These are phyloP conservation scores for Blastobasis lacticolella DNA, from an alignment of 2,888 invertebrate species.

Conservation along the genomic window DNA sequence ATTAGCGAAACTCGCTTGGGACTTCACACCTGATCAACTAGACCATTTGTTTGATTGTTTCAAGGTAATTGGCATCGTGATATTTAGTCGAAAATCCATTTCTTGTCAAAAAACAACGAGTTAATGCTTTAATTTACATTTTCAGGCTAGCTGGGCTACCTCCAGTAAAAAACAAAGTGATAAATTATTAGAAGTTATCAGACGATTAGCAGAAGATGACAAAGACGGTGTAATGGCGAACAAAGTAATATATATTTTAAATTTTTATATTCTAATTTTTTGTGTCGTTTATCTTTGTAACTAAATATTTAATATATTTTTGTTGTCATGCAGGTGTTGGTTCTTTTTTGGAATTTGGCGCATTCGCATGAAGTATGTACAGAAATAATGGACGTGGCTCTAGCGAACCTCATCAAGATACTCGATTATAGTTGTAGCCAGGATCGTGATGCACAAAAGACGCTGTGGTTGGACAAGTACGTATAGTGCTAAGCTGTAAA, in stretches of 20 bases:
- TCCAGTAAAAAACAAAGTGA: slow-evolving; percentile 97
- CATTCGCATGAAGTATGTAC: slow-evolving; percentile 97
- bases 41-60: slow-evolving; percentile 98
- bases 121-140: not conserved
- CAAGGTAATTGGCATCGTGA: slow-evolving; percentile 74
- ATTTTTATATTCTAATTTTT: not conserved
- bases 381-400: slow-evolving; percentile 97
- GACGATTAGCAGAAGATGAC: slow-evolving; percentile 96
- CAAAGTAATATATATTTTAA: slow-evolving; percentile 75
- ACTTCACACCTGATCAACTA: slow-evolving; percentile 96
- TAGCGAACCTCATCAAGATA: slow-evolving; percentile 96
- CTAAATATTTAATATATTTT: not conserved
- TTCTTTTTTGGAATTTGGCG: slow-evolving; percentile 96
- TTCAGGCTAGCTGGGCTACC: slow-evolving; percentile 92
- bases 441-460: slow-evolving; percentile 96
- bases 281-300: too few relatives aligned
- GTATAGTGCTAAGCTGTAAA: slow-evolving; percentile 10
- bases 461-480: slow-evolving; percentile 92
- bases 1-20: slow-evolving; percentile 97
- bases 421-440: slow-evolving; percentile 98
- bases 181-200: slow-evolving; percentile 93
- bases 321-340: slow-evolving; percentile 78
- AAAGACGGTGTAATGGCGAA: slow-evolving; percentile 99
- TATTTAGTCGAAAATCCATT: too few relatives aligned
- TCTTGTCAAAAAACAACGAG: not conserved